phyloP scores from a whole-genome alignment of 2,888 invertebrate species.

The Euproctis similis region DNA sequence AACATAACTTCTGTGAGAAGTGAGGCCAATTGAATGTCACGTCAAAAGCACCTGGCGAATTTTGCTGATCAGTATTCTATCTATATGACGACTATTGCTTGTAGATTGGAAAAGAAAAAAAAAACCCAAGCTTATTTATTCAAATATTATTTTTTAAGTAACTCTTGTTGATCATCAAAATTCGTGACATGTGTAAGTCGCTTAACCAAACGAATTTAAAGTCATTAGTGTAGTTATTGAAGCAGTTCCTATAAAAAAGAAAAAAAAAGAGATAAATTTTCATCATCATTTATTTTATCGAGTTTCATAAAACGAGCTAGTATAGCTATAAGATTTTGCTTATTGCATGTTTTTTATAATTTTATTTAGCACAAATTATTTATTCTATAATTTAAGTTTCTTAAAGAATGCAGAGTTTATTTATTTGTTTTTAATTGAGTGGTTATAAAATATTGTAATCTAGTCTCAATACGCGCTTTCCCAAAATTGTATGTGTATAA shows the following conservation, averaged over 20 bases:
- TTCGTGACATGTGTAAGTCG: conserved; percentile 6
- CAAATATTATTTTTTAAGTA: no score
- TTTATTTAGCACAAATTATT: conserved; percentile 27
- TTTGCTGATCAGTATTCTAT: no score
- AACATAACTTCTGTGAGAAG: conserved; percentile 15
- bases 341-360: conserved; percentile 31
- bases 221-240: conserved; percentile 46
- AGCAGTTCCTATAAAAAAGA: conserved; percentile 52
- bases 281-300: conserved; percentile 19
- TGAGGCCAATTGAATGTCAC: conserved; percentile 20
- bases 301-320: conserved; percentile 23
- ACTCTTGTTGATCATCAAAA: no score
- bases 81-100: no score
- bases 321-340: conserved; percentile 21
- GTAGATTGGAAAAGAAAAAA: no score
- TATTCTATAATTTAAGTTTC: conserved; percentile 25
- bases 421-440: conserved; percentile 29
- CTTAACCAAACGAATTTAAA: conserved; percentile 47
- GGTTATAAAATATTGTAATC: no score
- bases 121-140: no score
- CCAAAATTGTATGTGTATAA: no score
- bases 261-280: conserved; percentile 29
- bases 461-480: no score
- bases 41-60: no score
- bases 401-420: conserved; percentile 22